Conservation (phyloP, 2,888 invertebrate species). For the Monoplex corrugatus region DNA sequence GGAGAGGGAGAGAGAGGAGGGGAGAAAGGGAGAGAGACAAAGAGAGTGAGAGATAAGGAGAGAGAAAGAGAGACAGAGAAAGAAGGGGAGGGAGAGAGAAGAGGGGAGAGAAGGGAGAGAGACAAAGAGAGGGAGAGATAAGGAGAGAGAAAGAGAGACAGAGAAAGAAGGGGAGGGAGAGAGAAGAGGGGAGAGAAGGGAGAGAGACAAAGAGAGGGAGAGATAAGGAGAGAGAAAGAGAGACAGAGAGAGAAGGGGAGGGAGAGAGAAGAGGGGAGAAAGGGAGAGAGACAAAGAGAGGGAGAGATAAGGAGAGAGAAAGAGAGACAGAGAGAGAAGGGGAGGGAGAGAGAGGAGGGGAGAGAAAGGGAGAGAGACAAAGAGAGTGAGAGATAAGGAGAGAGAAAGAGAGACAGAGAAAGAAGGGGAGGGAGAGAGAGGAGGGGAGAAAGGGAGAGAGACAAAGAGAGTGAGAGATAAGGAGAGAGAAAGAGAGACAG, state of each 20-base stretch:
- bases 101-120: background rate
- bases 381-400: background rate
- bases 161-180: background rate
- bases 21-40: background rate
- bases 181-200: constrained; percentile 16
- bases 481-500: too few species aligned
- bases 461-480: too few species aligned
- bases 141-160: background rate
- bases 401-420: background rate
- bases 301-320: background rate
- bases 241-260: background rate
- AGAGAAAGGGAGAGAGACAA: constrained; percentile 26
- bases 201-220: background rate
- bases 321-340: background rate
- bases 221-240: background rate
- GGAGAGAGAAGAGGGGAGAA: background rate
- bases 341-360: background rate
- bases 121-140: background rate
- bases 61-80: background rate
- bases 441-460: too few species aligned
- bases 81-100: background rate
- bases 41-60: too few species aligned
- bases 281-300: constrained; percentile 12
- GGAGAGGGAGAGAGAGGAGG: background rate
- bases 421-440: background rate